A percentile compares a stretch with the other conserved stretches of the same genome.
Conservation (phyloP, 2,888 invertebrate species). For the Incurvaria masculella region DNA sequence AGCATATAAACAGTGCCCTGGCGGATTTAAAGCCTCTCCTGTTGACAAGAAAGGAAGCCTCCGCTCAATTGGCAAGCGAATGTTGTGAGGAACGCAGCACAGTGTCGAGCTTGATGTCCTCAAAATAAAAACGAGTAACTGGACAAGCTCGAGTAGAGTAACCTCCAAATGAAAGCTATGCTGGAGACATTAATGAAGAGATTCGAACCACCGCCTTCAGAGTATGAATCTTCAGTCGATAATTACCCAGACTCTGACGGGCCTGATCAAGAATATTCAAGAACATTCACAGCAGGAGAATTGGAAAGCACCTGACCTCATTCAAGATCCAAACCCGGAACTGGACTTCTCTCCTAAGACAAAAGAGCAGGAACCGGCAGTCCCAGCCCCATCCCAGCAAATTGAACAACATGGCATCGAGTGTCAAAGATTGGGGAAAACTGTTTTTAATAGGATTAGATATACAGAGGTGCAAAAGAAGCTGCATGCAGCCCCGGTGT, state of each 20-base stretch:
- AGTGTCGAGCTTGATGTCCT: background rate
- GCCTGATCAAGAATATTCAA: background rate
- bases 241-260: background rate
- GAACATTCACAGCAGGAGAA: background rate
- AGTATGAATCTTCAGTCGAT: background rate
- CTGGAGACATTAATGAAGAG: background rate
- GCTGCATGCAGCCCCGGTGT: background rate
- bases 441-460: conserved; percentile 10
- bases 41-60: conserved; percentile 12
- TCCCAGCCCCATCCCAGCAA: conserved; percentile 9
- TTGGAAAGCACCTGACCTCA: background rate
- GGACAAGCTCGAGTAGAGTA: background rate
- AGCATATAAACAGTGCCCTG: conserved; percentile 13
- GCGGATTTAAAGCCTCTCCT: conserved; percentile 14
- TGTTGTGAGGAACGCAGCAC: background rate
- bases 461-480: conserved; percentile 9
- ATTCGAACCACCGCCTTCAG: background rate
- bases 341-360: conserved; percentile 10
- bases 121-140: conserved; percentile 1
- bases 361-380: conserved; percentile 13
- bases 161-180: background rate
- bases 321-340: background rate
- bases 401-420: conserved; percentile 11
- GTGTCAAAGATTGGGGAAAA: conserved; percentile 11
- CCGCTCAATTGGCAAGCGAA: background rate